Evolutionary conservation across 2,113 vertebrate species (phyloP), one percentile per base, ranked within the genome.

Genomic region (Lepisosteus oculatus): DNA sequence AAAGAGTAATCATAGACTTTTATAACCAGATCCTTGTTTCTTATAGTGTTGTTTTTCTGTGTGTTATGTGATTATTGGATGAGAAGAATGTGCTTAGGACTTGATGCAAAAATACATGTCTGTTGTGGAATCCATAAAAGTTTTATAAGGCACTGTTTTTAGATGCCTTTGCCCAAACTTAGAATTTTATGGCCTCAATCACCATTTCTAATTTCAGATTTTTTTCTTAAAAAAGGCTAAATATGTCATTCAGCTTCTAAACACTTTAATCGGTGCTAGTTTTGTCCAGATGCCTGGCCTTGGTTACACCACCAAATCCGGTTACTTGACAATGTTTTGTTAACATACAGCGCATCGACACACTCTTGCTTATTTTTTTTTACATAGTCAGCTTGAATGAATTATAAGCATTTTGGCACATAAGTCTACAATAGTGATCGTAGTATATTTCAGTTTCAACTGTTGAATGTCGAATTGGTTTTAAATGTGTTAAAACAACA

Each of bases 171-270:
- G 56, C 29, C 73, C 55, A 74, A 65, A 74, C 62, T 70, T 65
- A 74, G 68, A 41, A 55, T 70, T 59, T 56, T n/a, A 67, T 1
- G 15, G 57, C 68, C 54, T 66, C 51, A 70, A 68, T 42, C 63
- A 66, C 43, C 13, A 75, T 75, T 70, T 45, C 62, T 75, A 75
- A 75, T 75, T 75, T 69, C 54, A 70, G 73, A 51, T 70, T 70
- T 9, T 3, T 29, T 29, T 29, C 2, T 29, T 29, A 29, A 29
- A 29, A 14, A 43, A 64, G 68, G 13, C 68, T 43, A 67, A 47
- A 64, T 44, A 55, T 15, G 44, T 59, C 63, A 65, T 70, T 61
- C 54, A 62, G 70, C 61, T n/a, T 51, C 65, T 2, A 43, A 66
- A 65, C 62, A 70, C 61, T 65, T 70, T 62, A 70, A 66, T 65